Conservation (phyloP, 1,140 invertebrate genomes). For the Anastrepha ludens region DNA sequence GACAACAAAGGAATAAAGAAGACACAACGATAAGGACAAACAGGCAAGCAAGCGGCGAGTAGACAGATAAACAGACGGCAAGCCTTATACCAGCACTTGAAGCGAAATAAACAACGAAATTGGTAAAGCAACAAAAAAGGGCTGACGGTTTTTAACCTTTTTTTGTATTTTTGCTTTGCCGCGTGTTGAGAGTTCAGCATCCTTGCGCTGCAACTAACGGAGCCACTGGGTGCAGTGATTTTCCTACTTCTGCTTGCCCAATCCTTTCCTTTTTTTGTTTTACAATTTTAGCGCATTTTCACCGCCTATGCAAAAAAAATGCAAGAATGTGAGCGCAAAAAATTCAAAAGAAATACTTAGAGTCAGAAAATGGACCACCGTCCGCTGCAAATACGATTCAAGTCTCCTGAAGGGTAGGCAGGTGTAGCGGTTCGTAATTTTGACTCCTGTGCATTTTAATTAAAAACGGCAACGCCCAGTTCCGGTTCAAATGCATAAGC, state of each 20-base stretch:
- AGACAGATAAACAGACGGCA: not conserved
- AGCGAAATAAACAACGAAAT: conserved; percentile 21
- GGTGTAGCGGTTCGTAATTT: not conserved
- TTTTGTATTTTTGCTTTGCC: conserved; percentile 11
- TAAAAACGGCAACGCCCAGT: conserved; percentile 1
- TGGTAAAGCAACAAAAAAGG: not conserved
- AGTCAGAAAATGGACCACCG: not conserved
- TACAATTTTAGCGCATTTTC: conserved; percentile 25
- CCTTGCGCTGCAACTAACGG: not conserved
- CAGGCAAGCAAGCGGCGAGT: not conserved
- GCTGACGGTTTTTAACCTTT: not conserved
- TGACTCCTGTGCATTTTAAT: conserved; percentile 19
- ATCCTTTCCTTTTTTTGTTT: not conserved
- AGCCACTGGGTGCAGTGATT: conserved; percentile 2
- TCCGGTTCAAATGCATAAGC: not conserved
- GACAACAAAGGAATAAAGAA: conserved; percentile 45
- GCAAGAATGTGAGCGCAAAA: not conserved
- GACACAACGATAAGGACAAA: not conserved
- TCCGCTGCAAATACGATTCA: not conserved
- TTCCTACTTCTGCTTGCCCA: not conserved
- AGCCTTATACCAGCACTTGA: not conserved
- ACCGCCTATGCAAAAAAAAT: conserved; percentile 3
- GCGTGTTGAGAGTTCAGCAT: conserved; percentile 34
- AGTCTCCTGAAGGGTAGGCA: not conserved
- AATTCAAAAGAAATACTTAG: not conserved